Evolutionary conservation across 1,140 invertebrate genomes (phyloP).

Genomic region (Papilio polytes): DNA sequence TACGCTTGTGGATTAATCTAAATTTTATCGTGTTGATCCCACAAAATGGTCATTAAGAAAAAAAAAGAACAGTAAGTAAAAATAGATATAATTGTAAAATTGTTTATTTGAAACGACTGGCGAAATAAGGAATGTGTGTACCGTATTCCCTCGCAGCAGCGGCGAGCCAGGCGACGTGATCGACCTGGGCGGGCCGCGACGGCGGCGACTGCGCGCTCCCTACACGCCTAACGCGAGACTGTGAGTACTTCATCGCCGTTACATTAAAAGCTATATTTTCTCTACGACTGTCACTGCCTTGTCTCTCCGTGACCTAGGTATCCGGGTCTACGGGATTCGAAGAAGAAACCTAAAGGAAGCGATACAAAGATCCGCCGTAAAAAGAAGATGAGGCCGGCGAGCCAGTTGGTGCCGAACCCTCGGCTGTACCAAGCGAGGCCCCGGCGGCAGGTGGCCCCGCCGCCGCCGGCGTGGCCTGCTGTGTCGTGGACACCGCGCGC

Average conservation of each 20-base stretch:
- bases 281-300: too few relatives aligned
- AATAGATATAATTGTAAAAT: not conserved
- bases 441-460: not conserved
- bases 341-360: conserved; percentile 1
- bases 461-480: not conserved
- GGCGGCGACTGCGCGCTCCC: not conserved
- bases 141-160: not conserved
- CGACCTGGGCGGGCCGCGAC: not conserved
- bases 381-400: not conserved
- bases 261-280: too few relatives aligned
- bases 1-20: not conserved
- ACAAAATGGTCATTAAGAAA: conserved; percentile 10
- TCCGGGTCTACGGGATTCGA: not conserved
- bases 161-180: conserved; percentile 1
- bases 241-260: not conserved
- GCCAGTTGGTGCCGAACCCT: not conserved
- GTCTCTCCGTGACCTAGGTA: not conserved
- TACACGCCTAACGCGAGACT: not conserved
- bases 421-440: not conserved
- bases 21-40: not conserved
- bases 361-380: not conserved
- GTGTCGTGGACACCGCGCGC: not conserved
- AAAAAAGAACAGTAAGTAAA: not conserved
- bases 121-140: not conserved
- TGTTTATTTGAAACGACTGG: not conserved